A percentile compares a stretch with the other conserved stretches of the same genome.
Evolutionary conservation across 2,797 vertebrate species (phyloP).

Genomic region (Sebastes iracundus): DNA sequence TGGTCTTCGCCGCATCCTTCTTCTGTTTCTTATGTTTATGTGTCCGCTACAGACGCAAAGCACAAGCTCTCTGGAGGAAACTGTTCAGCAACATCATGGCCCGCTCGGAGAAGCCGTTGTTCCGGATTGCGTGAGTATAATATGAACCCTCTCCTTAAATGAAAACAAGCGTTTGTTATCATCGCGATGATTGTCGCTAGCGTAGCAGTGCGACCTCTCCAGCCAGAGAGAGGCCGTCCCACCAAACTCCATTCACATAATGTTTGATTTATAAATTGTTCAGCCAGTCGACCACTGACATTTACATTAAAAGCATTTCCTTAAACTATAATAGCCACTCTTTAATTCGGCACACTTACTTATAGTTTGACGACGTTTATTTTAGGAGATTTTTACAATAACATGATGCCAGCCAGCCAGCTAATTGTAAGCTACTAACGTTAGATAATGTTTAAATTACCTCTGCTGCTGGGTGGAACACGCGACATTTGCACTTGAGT

Average conservation of each 20-base stretch:
- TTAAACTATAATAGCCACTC: accelerated
- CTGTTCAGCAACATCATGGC: constrained; percentile 83
- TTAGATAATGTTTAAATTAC: too few relatives aligned
- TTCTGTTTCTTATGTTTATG: constrained; percentile 69
- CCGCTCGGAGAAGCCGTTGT: constrained; percentile 89
- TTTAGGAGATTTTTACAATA: neutral
- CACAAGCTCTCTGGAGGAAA: constrained; percentile 48
- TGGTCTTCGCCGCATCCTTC: constrained; percentile 62
- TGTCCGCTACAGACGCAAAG: constrained; percentile 58
- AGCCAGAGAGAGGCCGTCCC: neutral
- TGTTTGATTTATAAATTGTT: neutral
- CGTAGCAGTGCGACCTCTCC: neutral
- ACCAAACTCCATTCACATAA: neutral
- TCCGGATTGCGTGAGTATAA: constrained; percentile 91
- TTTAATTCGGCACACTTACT: neutral
- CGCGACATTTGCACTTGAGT: neutral
- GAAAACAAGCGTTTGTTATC: neutral
- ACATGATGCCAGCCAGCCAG: neutral
- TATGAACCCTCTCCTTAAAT: too few relatives aligned
- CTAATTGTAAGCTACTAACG: neutral
- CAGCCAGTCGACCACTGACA: accelerated
- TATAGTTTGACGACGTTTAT: neutral
- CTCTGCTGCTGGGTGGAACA: neutral
- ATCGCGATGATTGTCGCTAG: neutral
- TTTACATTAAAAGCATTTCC: neutral